Base-by-base conservation (phyloP, 1,140 invertebrate species). In the Papilio glaucus region DNA sequence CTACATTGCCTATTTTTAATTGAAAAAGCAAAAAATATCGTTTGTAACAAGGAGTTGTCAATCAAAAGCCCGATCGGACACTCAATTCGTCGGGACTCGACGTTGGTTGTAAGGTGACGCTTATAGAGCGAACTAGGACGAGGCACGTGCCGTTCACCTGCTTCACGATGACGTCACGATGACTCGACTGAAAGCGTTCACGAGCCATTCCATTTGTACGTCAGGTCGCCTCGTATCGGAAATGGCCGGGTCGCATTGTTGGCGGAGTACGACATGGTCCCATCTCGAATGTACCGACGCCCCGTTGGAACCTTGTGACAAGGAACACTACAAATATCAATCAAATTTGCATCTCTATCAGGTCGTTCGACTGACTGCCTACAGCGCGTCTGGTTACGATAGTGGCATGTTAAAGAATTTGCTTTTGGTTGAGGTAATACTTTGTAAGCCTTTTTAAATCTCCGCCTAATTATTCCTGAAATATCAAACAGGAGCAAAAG, bases 181-280 rank as follows among this genome's bases (percentile, higher is more conserved):
- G 81, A 80, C 73, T 80, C 62, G 78, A 61, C 76, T 72, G 72
- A 76, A 82, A 76, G 65, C 75, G 75, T 75, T 82, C 78, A 76
- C 69, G 67, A 77, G 73, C 71, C 75, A 79, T 73, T 73, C 62
- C 68, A 72, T 75, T 69, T 78, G 73, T 72, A 61, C 53, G 63
- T 68, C 10, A 69, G 62, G 72, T 68, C 61, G 61, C 29, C 21
- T 68, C 61, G 62, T 65, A 41, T 60, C 37, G 37, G 37, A 29
- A 65, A 65, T 65, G 62, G 49, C 49, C 21, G 18, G 21, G 49
- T 57, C 21, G 21, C 8, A 49, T 49, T 49, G 45, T 24, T 0
- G 0, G 0, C 21, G 10, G 10, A 41, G 49, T 57, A 3, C 49
- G 49, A 57, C 49, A 57, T 24, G 10, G 49, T 57, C 10, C 9